A percentile compares a stretch with the other conserved stretches of the same genome.
Conservation (phyloP, 1,140 invertebrate species). For the Megalopta genalis region DNA sequence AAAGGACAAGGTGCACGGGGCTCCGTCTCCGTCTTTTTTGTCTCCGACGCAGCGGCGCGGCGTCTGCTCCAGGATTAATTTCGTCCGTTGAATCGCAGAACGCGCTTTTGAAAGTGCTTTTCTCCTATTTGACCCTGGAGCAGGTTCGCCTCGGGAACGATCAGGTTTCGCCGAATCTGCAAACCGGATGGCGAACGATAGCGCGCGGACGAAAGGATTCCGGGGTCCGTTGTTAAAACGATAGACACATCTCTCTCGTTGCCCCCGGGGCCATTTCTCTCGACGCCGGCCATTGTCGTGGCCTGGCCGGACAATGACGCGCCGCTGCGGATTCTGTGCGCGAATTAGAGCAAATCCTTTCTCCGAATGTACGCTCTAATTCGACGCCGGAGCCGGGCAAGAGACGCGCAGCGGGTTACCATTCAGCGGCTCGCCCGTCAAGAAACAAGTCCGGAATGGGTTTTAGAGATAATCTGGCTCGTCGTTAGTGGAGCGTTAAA, state of each 20-base stretch:
- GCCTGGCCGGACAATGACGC: constrained; percentile 47
- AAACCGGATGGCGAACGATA: constrained; percentile 43
- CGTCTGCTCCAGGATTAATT: constrained; percentile 33
- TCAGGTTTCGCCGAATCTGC: constrained; percentile 55
- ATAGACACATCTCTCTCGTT: constrained; percentile 44
- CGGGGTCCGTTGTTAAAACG: constrained; percentile 56
- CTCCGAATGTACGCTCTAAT: constrained; percentile 61
- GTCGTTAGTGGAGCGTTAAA: constrained; percentile 52
- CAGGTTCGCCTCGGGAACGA: constrained; percentile 18
- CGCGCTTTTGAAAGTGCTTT: constrained; percentile 24
- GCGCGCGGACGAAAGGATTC: constrained; percentile 27
- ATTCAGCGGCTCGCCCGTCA: constrained; percentile 54
- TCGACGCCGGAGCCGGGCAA: constrained; percentile 52
- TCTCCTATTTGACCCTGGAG: constrained; percentile 2
- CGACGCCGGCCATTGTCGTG: constrained; percentile 55
- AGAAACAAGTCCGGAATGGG: constrained; percentile 65
- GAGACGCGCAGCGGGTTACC: constrained; percentile 61
- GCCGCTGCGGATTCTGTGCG: constrained; percentile 51
- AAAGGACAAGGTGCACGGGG: background rate
- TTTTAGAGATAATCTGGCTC: constrained; percentile 62
- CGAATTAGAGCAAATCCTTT: constrained; percentile 68
- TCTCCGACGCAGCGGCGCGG: background rate
- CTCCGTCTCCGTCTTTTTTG: constrained; percentile 1
- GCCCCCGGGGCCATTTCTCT: constrained; percentile 4
- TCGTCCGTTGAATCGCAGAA: constrained; percentile 28